phyloP scores from a whole-genome alignment of 2,888 invertebrate species.

The Cantharis rufa region DNA sequence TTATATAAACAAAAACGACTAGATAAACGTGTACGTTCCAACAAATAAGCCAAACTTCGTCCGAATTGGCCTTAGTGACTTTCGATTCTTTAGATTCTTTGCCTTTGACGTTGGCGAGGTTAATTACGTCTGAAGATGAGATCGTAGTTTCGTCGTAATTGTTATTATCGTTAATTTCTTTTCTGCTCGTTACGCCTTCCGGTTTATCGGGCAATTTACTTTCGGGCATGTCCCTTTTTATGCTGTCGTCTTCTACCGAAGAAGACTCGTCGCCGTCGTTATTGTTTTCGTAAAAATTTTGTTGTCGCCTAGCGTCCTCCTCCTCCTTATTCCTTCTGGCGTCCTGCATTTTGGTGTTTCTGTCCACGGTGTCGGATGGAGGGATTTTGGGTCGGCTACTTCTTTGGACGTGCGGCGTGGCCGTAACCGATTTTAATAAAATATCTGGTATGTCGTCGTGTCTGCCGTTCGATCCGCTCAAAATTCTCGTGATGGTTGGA shows the following conservation, averaged over 20 bases:
- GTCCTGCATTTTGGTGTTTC: constrained; percentile 41
- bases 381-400: constrained; percentile 45
- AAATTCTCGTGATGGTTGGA: constrained; percentile 81
- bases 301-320: constrained; percentile 9
- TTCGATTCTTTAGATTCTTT: constrained; percentile 44
- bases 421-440: constrained; percentile 69
- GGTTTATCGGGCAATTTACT: constrained; percentile 42
- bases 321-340: neutral
- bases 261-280: constrained; percentile 34
- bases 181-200: constrained; percentile 51
- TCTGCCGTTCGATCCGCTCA: constrained; percentile 83
- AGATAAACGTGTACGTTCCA: constrained; percentile 93
- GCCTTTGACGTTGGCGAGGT: constrained; percentile 63
- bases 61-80: constrained; percentile 51
- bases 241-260: constrained; percentile 1
- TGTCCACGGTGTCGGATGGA: constrained; percentile 40
- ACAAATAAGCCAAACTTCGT: constrained; percentile 76
- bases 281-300: constrained; percentile 25
- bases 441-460: constrained; percentile 83
- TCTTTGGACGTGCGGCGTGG: constrained; percentile 52
- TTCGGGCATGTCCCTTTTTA: constrained; percentile 29
- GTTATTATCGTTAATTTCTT: constrained; percentile 38
- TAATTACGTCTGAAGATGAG: constrained; percentile 58
- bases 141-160: constrained; percentile 43
- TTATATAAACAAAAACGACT: constrained; percentile 81